Conservation (phyloP, 2,797 vertebrate genomes). For the Spea hammondii region DNA sequence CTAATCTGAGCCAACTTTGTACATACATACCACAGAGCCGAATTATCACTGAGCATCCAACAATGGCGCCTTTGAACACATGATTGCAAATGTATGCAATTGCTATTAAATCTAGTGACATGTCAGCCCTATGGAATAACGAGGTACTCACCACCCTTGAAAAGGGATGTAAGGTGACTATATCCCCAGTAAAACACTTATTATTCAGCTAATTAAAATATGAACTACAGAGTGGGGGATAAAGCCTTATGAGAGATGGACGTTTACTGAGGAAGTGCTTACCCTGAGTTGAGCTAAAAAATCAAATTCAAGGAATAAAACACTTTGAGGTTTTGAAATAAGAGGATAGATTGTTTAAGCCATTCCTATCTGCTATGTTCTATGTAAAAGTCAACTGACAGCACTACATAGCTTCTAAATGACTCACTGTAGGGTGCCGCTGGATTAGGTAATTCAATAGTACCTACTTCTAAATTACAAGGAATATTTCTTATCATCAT, state of each 20-base stretch:
- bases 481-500: slow-evolving; percentile 1
- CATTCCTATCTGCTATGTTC: slow-evolving; percentile 8
- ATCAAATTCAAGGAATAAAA: background rate
- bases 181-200: too few species aligned
- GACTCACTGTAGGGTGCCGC: background rate
- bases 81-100: too few species aligned
- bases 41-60: too few species aligned
- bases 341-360: background rate
- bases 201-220: too few species aligned
- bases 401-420: slow-evolving; percentile 3
- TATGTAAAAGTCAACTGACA: slow-evolving; percentile 7
- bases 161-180: too few species aligned
- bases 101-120: too few species aligned
- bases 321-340: background rate
- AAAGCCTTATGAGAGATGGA: background rate
- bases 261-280: background rate
- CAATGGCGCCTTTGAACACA: too few species aligned
- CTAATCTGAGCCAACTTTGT: too few species aligned
- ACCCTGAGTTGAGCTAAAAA: background rate
- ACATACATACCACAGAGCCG: too few species aligned
- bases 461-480: slow-evolving; percentile 5
- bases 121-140: too few species aligned
- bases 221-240: too few species aligned
- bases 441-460: slow-evolving; percentile 19
- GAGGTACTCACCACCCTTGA: too few species aligned